Conservation (phyloP, 2,888 invertebrate species). For the Coenonympha arcania region DNA sequence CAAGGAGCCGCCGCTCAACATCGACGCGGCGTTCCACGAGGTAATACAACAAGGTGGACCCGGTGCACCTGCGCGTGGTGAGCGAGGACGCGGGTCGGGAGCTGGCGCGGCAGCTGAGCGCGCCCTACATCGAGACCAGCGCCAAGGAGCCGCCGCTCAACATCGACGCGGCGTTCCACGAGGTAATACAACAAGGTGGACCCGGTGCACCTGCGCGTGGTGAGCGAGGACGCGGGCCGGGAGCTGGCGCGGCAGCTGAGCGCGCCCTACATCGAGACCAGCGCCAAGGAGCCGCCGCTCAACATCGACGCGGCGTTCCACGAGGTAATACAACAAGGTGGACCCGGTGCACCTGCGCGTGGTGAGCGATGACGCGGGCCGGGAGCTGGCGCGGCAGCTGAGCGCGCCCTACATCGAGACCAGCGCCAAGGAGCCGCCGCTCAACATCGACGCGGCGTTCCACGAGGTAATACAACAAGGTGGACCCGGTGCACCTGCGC, state of each 20-base stretch:
- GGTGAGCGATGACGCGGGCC: too few species aligned
- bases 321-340: too few species aligned
- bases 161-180: conserved; percentile 90
- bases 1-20: background rate
- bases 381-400: conserved; percentile 76
- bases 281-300: conserved; percentile 92
- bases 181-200: conserved; percentile 96
- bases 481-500: conserved; percentile 77
- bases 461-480: too few species aligned
- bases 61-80: too few species aligned
- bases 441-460: too few species aligned
- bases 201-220: conserved; percentile 56
- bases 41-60: conserved; percentile 77
- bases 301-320: conserved; percentile 83
- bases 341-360: too few species aligned
- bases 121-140: conserved; percentile 92
- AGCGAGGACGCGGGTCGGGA: conserved; percentile 87
- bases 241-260: conserved; percentile 80
- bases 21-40: conserved; percentile 76
- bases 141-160: conserved; percentile 94
- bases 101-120: conserved; percentile 80
- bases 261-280: conserved; percentile 91
- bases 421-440: too few species aligned
- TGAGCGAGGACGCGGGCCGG: conserved; percentile 67
- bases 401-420: conserved; percentile 93